Conservation (phyloP, 2,113 vertebrate genomes). For the Hymenochirus boettgeri region DNA sequence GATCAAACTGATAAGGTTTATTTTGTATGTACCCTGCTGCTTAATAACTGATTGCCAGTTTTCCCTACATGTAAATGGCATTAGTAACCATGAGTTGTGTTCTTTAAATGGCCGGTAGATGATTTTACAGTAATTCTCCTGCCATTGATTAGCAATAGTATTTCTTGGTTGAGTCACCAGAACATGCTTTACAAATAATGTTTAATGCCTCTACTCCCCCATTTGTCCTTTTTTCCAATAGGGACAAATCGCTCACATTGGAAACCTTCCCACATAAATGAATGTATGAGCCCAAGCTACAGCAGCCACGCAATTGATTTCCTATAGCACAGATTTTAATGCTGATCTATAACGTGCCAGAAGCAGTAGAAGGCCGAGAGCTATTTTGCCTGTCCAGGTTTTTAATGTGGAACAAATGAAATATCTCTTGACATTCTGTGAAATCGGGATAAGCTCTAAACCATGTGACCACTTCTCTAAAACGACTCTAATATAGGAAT, state of each 20-base stretch:
- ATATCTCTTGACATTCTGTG: constrained; percentile 23
- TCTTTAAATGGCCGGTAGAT: too few relatives aligned
- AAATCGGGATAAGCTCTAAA: constrained; percentile 5
- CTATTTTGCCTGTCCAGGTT: constrained; percentile 1
- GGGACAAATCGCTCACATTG: constrained; percentile 1
- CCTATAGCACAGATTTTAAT: constrained; percentile 1
- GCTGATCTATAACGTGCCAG: constrained; percentile 14
- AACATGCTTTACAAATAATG: constrained; percentile 1
- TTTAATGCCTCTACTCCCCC: constrained; percentile 4
- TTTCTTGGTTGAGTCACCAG: constrained; percentile 10
- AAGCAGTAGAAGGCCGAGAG: background rate
- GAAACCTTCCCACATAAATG: constrained; percentile 18
- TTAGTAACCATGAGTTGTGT: too few relatives aligned
- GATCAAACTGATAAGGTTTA: too few relatives aligned
- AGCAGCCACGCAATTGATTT: constrained; percentile 15
- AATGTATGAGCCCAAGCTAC: background rate
- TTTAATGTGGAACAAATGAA: constrained; percentile 18
- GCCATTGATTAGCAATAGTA: too few relatives aligned
- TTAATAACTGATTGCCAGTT: too few relatives aligned
- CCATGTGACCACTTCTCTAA: constrained; percentile 3
- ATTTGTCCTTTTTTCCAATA: constrained; percentile 4
- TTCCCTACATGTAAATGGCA: too few relatives aligned
- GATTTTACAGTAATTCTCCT: too few relatives aligned
- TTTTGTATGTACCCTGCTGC: too few relatives aligned
- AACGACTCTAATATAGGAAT: constrained; percentile 12